A percentile compares a stretch with the other conserved stretches of the same genome.
Conservation (phyloP, 2,113 vertebrate species). For the Tricholaema leucomelas region DNA sequence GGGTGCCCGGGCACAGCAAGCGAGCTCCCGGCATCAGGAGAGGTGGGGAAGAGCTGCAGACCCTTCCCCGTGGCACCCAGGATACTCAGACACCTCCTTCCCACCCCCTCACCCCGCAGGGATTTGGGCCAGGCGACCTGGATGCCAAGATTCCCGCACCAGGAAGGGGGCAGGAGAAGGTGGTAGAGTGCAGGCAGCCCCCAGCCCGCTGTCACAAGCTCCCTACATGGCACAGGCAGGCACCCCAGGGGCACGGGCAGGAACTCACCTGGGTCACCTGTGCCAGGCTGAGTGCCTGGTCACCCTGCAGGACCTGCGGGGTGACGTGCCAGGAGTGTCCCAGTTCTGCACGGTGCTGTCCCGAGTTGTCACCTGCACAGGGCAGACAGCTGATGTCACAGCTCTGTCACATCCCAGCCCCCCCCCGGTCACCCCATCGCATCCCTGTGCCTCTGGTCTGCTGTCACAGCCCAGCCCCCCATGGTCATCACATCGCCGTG, state of each 20-base stretch:
- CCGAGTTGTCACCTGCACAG: background rate
- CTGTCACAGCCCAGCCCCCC: too few relatives aligned
- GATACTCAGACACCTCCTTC: too few relatives aligned
- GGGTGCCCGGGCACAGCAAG: background rate
- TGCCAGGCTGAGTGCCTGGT: background rate
- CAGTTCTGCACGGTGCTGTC: background rate
- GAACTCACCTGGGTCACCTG: conserved; percentile 61
- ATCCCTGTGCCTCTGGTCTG: too few relatives aligned
- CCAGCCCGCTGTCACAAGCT: background rate
- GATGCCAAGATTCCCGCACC: background rate
- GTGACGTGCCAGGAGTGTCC: background rate
- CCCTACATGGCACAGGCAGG: fast-evolving
- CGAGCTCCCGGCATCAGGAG: background rate
- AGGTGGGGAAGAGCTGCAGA: background rate
- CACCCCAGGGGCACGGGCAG: fast-evolving
- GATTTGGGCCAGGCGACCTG: background rate
- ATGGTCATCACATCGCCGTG: too few relatives aligned
- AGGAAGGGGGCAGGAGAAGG: background rate
- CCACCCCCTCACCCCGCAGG: too few relatives aligned
- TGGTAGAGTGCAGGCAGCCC: background rate
- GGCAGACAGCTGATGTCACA: background rate
- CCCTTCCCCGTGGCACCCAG: background rate
- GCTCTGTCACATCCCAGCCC: fast-evolving
- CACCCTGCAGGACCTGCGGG: conserved; percentile 1
- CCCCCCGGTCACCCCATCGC: too few relatives aligned